These are phyloP conservation scores for Chloromyia formosa DNA, from an alignment of 2,888 invertebrate species.

Conservation along the genomic window DNA sequence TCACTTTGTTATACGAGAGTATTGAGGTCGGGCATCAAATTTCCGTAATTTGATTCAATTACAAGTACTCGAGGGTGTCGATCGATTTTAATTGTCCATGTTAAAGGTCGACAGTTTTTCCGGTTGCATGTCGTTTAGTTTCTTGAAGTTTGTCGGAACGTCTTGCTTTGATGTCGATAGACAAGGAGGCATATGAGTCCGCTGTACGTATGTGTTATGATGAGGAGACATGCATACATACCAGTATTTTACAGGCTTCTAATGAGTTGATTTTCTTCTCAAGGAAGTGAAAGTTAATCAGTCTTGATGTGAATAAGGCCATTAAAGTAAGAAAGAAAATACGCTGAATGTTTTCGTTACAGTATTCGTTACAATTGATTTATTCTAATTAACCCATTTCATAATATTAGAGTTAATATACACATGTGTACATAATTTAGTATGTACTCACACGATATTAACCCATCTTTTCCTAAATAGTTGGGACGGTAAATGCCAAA, in stretches of 20 bases:
- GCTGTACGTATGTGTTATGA: no score
- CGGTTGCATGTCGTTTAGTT: slow-evolving; percentile 29
- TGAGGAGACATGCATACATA: no score
- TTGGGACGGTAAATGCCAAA: no score
- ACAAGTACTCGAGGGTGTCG: slow-evolving; percentile 39
- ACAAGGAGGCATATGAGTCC: no score
- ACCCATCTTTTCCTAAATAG: no score
- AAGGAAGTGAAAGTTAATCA: slow-evolving; percentile 15
- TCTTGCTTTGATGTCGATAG: slow-evolving; percentile 19
- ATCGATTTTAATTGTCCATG: slow-evolving; percentile 43
- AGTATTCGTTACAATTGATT: no score
- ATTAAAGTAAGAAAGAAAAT: neutral
- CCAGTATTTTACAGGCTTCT: no score
- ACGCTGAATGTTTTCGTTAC: no score
- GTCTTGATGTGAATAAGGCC: neutral
- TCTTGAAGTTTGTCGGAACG: slow-evolving; percentile 14
- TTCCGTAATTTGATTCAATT: slow-evolving; percentile 43
- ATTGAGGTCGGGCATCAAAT: slow-evolving; percentile 1
- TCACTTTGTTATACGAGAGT: neutral
- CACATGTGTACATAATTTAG: no score
- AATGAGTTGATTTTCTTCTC: neutral
- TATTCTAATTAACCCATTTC: no score
- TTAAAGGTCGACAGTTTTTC: slow-evolving; percentile 42
- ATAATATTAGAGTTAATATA: no score
- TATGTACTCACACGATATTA: no score